Evolutionary conservation across 2,888 invertebrate genomes (phyloP).

Genomic region (Aphodius granarius): DNA sequence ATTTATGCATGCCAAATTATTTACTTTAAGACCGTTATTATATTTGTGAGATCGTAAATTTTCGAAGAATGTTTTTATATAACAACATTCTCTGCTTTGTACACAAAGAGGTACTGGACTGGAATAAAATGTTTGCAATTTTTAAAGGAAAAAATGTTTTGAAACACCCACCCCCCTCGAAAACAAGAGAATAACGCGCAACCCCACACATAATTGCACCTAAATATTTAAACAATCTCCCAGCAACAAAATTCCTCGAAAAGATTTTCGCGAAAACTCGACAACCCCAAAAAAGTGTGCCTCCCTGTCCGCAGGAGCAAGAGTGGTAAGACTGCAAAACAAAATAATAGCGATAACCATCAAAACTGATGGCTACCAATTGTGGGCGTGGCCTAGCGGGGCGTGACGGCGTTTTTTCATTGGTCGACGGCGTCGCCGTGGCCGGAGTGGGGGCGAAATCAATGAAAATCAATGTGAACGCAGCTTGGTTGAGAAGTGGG

Average conservation of each 20-base stretch:
- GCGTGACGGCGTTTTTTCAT: slow-evolving; percentile 41
- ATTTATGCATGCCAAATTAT: too few species aligned
- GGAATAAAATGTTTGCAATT: too few species aligned
- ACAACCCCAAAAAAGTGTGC: background rate
- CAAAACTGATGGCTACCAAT: slow-evolving; percentile 55
- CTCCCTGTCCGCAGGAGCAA: background rate
- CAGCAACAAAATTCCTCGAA: background rate
- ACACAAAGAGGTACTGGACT: too few species aligned
- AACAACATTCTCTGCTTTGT: too few species aligned
- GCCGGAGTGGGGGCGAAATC: slow-evolving; percentile 44
- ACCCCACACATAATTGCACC: background rate
- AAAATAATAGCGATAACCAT: slow-evolving; percentile 48
- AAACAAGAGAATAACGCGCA: background rate
- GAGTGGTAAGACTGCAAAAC: slow-evolving; percentile 23
- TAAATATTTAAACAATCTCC: background rate
- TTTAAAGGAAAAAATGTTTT: background rate
- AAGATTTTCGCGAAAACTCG: background rate
- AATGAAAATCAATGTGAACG: slow-evolving; percentile 46
- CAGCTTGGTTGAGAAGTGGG: slow-evolving; percentile 36
- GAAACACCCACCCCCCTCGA: background rate
- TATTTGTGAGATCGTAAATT: too few species aligned
- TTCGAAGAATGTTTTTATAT: too few species aligned
- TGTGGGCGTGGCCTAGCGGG: slow-evolving; percentile 44
- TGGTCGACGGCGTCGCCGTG: slow-evolving; percentile 36
- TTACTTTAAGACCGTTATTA: too few species aligned